These are phyloP conservation scores for Gallinago media DNA, from an alignment of 2,113 vertebrate genomes.

Conservation along the genomic window DNA sequence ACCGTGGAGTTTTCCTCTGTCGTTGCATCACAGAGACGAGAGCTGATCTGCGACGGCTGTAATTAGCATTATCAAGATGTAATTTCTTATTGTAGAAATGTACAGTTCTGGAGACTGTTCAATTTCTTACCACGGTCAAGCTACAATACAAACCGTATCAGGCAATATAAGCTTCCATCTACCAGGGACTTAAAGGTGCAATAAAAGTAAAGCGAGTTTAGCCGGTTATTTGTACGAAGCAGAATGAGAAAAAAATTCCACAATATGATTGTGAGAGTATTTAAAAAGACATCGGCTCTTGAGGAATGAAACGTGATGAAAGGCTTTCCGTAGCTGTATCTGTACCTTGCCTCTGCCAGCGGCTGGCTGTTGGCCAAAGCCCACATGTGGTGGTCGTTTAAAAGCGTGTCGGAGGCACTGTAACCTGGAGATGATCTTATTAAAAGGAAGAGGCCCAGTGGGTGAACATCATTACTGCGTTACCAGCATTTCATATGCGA, in stretches of 20 bases:
- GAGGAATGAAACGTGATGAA: background rate
- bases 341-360: constrained; percentile 44
- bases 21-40: background rate
- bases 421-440: constrained; percentile 65
- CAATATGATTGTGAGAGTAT: background rate
- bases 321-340: constrained; percentile 1
- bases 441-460: constrained; percentile 29
- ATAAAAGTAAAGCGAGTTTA: constrained; percentile 30
- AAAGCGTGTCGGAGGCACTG: background rate
- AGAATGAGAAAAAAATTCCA: background rate
- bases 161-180: constrained; percentile 62
- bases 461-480: constrained; percentile 6
- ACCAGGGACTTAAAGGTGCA: constrained; percentile 59
- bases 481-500: background rate
- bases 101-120: constrained; percentile 56
- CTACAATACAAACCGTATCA: constrained; percentile 52
- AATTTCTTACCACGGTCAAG: constrained; percentile 42
- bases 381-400: constrained; percentile 39
- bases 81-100: constrained; percentile 64
- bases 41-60: constrained; percentile 19
- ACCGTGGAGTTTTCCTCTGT: constrained; percentile 38
- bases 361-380: constrained; percentile 32
- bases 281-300: constrained; percentile 24
- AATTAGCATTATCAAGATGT: constrained; percentile 36
- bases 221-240: background rate